Percentiles rank a stretch among this genome's conserved stretches.
Evolutionary conservation across 2,797 vertebrate genomes (phyloP).

Genomic region (Mus minutoides): DNA sequence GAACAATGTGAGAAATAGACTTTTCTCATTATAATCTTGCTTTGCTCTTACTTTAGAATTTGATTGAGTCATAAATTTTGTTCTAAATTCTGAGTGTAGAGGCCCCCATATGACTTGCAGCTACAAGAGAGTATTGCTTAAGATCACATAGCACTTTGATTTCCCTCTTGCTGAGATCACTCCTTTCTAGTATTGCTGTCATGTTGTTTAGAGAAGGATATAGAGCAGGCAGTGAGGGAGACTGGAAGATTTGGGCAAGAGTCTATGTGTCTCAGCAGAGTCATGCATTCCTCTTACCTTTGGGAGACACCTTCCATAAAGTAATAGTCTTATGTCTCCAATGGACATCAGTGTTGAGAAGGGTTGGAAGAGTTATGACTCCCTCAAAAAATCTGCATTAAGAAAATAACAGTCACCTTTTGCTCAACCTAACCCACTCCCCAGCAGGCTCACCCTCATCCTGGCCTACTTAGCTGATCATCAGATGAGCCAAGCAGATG

Average conservation of each 20-base stretch:
- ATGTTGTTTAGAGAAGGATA: neutral
- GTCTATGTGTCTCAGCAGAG: neutral
- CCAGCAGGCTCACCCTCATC: neutral
- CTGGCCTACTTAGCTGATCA: neutral
- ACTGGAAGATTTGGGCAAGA: neutral
- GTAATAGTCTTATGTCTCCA: neutral
- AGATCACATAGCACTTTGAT: neutral
- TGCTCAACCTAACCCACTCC: neutral
- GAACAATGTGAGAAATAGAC: neutral
- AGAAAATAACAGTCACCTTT: neutral
- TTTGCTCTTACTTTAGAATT: conserved; percentile 33
- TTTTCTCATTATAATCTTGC: conserved; percentile 19
- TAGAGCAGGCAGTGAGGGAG: neutral
- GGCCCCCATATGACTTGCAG: neutral
- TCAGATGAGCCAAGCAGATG: neutral
- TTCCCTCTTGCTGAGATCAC: neutral
- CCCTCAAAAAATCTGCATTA: neutral
- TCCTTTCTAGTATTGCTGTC: conserved; percentile 27
- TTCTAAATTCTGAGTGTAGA: conserved; percentile 39
- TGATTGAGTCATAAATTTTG: neutral
- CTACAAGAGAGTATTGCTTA: neutral
- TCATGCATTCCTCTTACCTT: neutral
- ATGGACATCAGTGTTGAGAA: neutral
- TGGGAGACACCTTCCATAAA: neutral
- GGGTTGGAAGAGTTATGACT: neutral